Percentiles rank a stretch among this genome's conserved stretches.
Conservation (phyloP, 2,888 invertebrate species). For the Neria commutata region DNA sequence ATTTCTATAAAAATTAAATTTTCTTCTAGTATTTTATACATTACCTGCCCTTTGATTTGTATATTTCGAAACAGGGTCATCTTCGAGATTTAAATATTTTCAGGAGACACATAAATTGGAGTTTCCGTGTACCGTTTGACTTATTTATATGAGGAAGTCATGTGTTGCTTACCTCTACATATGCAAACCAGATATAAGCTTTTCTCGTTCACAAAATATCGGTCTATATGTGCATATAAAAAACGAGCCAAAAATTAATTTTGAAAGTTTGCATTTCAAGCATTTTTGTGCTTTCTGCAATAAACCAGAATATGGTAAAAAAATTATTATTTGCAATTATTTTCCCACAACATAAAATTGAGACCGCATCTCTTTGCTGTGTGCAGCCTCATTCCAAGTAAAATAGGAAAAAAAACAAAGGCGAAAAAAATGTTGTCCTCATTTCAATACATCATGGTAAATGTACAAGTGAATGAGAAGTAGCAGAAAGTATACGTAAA, state of each 20-base stretch:
- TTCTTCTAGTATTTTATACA: no score
- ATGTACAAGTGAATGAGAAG: background rate
- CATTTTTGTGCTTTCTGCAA: background rate
- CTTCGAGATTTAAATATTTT: background rate
- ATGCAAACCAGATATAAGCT: no score
- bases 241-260: background rate
- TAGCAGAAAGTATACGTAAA: background rate
- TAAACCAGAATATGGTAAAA: background rate
- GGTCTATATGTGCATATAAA: background rate
- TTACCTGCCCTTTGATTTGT: no score
- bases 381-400: no score
- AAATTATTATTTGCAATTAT: background rate
- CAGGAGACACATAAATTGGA: no score
- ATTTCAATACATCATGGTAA: conserved; percentile 3
- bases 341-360: background rate
- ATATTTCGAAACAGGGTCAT: background rate
- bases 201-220: no score
- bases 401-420: background rate
- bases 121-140: no score
- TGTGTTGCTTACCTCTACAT: no score
- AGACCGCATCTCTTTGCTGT: background rate
- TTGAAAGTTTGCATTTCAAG: background rate
- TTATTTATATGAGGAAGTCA: no score
- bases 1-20: background rate
- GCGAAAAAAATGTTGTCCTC: conserved; percentile 5